Evolutionary conservation across 2,888 invertebrate genomes (phyloP).

Genomic region (Cosmia trapezina): DNA sequence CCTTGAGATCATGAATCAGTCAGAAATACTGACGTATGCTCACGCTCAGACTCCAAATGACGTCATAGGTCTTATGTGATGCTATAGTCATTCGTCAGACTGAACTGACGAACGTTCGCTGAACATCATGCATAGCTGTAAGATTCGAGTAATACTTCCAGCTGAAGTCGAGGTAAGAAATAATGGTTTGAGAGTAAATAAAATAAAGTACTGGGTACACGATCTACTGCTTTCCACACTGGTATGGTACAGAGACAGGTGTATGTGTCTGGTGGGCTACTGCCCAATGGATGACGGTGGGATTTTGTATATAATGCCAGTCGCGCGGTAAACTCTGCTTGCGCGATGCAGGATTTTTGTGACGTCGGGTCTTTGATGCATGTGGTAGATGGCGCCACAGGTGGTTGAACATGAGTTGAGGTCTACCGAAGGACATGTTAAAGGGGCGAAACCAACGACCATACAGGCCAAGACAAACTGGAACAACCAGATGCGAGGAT

Average conservation of each 20-base stretch:
- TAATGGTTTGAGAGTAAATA: background rate
- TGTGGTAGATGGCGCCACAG: too few relatives aligned
- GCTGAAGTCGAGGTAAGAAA: background rate
- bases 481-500: too few relatives aligned
- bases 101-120: background rate
- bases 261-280: too few relatives aligned
- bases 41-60: too few relatives aligned
- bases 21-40: background rate
- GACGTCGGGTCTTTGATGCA: too few relatives aligned
- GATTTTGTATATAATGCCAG: too few relatives aligned
- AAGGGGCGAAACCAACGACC: too few relatives aligned
- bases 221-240: background rate
- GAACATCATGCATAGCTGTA: background rate
- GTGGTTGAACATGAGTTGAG: background rate
- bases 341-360: too few relatives aligned
- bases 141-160: background rate
- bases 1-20: background rate
- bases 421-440: background rate
- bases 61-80: background rate
- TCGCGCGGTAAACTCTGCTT: too few relatives aligned
- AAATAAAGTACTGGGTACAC: background rate
- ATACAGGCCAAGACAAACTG: too few relatives aligned
- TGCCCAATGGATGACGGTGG: too few relatives aligned
- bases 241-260: background rate
- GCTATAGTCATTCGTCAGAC: background rate